phyloP scores from a whole-genome alignment of 30 jellyfish, hydroid and myxozoan genomes.

The Phacellophora camtschatica region DNA sequence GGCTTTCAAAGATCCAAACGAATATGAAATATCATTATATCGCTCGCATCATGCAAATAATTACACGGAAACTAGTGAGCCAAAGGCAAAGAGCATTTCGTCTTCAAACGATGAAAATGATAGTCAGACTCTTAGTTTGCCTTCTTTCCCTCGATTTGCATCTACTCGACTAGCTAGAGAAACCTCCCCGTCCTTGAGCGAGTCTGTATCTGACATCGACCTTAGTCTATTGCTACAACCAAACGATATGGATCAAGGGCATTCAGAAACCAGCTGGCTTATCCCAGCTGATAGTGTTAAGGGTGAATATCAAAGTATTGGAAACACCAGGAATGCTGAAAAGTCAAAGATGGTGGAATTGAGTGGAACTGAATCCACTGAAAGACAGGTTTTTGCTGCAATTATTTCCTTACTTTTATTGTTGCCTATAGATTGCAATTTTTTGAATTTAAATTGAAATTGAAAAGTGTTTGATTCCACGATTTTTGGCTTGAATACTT shows the following conservation, averaged over 20 bases:
- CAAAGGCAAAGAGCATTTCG: too few species aligned
- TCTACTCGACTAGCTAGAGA: conserved; percentile 35
- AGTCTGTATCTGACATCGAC: background rate
- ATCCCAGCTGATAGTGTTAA: background rate
- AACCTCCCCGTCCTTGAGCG: background rate
- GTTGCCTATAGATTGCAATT: too few species aligned
- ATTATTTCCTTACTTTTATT: too few species aligned
- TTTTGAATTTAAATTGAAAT: too few species aligned
- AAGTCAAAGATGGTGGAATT: background rate
- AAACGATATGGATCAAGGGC: conserved; percentile 20
- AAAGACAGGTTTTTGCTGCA: too few species aligned
- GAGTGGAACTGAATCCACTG: background rate
- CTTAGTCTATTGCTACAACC: conserved; percentile 3
- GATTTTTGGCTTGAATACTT: too few species aligned
- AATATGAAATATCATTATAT: conserved; percentile 9
- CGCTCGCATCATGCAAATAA: background rate
- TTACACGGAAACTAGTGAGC: background rate
- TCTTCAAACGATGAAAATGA: conserved; percentile 26
- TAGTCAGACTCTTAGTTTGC: background rate
- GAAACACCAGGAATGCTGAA: background rate
- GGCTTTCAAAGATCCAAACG: conserved; percentile 23
- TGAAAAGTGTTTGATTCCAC: too few species aligned
- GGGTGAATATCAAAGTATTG: background rate
- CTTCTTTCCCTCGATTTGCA: conserved; percentile 40
- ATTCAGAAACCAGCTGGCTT: conserved; percentile 64